phyloP scores from a whole-genome alignment of 2,797 vertebrate genomes.

The Poeciliopsis infans region DNA sequence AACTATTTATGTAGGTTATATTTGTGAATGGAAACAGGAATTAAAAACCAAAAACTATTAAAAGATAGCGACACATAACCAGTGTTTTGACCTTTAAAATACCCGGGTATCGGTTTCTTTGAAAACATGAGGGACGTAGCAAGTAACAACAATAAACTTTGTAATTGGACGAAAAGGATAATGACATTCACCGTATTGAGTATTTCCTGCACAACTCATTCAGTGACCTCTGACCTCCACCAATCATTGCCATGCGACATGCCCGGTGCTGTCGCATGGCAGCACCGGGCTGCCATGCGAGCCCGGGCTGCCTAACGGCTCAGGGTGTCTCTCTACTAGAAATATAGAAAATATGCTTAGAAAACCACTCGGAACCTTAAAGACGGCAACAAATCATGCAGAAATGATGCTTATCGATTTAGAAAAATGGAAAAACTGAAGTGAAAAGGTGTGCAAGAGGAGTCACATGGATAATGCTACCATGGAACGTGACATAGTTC shows the following conservation, averaged over 20 bases:
- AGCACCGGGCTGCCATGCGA: too few species aligned
- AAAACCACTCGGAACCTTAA: background rate
- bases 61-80: background rate
- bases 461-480: background rate
- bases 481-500: background rate
- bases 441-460: background rate
- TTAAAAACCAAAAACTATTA: background rate
- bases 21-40: background rate
- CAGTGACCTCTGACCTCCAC: conserved; percentile 51
- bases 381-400: background rate
- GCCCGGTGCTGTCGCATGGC: conserved; percentile 34
- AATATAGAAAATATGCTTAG: background rate
- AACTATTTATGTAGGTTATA: background rate
- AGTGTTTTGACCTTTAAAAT: background rate
- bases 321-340: conserved; percentile 11
- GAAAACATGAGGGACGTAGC: conserved; percentile 15
- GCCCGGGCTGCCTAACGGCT: too few species aligned
- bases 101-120: background rate
- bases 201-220: conserved; percentile 69
- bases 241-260: conserved; percentile 57
- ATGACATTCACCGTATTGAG: conserved; percentile 60
- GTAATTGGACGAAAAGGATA: conserved; percentile 59
- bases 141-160: conserved; percentile 39
- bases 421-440: background rate
- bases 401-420: background rate